A percentile compares a stretch with the other conserved stretches of the same genome.
Evolutionary conservation across 2,888 invertebrate genomes (phyloP).

Genomic region (Nephrotoma appendiculata): DNA sequence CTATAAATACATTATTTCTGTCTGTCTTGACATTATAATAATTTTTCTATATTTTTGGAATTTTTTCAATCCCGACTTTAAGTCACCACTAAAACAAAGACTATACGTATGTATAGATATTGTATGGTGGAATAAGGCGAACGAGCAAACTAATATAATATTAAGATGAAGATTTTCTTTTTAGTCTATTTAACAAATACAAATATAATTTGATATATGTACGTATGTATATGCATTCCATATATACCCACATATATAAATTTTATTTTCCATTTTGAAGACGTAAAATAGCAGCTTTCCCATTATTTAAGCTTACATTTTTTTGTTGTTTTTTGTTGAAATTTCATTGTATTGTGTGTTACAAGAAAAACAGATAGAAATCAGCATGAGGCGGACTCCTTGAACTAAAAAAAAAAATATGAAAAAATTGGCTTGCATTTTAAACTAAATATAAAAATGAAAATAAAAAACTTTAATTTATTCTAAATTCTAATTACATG

Average conservation of each 20-base stretch:
- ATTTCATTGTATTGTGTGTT: neutral
- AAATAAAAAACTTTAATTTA: neutral
- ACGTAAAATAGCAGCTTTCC: neutral
- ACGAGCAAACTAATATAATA: neutral
- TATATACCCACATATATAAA: neutral
- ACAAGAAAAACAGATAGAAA: neutral
- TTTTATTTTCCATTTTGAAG: neutral
- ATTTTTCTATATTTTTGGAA: neutral
- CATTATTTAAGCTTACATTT: neutral
- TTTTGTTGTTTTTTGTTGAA: neutral
- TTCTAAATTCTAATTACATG: neutral
- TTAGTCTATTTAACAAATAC: neutral
- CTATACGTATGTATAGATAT: neutral
- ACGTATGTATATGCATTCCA: neutral
- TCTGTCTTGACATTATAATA: neutral
- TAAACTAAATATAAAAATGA: neutral
- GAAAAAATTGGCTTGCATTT: neutral
- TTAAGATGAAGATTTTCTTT: neutral
- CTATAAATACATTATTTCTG: neutral
- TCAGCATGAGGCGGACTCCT: neutral
- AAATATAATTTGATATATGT: neutral
- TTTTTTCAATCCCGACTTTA: neutral
- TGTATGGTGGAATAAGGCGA: neutral
- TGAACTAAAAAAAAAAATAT: neutral
- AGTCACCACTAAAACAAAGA: neutral